Evolutionary conservation across 2,797 vertebrate species (phyloP), one percentile per base, ranked within the genome.

Genomic region (Hyperoplus immaculatus): DNA sequence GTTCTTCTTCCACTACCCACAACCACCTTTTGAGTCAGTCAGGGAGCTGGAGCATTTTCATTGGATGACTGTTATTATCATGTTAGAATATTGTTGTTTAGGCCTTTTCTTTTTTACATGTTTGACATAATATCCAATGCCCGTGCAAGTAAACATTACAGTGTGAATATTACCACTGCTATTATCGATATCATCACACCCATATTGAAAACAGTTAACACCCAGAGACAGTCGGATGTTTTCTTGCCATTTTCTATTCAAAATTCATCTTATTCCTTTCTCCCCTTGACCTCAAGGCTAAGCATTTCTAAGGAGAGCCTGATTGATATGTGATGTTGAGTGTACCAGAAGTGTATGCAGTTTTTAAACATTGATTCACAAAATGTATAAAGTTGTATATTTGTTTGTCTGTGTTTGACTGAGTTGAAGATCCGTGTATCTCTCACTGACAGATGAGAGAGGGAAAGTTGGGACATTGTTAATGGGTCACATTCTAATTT

Each of bases 351-450:
- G 18, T 77, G 18, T 62, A 59, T 69, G 63, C 43, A 36, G 50
- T 71, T 84, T 69, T 50, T 36, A 68, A 81, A 73, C 68, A 58
- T 41, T 21, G 12, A 63, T 63, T 75, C 49, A 78, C 82, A 80
- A 85, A 83, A 67, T 60, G 54, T 77, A 43, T 61, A 4, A 39
- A 56, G 14, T 29, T 61, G 50, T 62, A 55, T 51, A 42, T 21
- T 12, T 49, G 29, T n/a, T 9, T 39, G 13, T 49, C 43, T 64
- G 64, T 72, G 41, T n/a, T 46, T 54, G 45, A 64, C 3, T 60
- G 18, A 45, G 13, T 72, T 69, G 50, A 9, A 64, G 2, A 60
- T 69, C 12, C 9, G 1, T 51, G 56, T 51, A 18, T 68, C 18
- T 21, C 1, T 39, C 4, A 50, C 16, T 50, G 6, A 14, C 16